Evolutionary conservation across 2,113 vertebrate genomes (phyloP).

Genomic region (Xenopus borealis): DNA sequence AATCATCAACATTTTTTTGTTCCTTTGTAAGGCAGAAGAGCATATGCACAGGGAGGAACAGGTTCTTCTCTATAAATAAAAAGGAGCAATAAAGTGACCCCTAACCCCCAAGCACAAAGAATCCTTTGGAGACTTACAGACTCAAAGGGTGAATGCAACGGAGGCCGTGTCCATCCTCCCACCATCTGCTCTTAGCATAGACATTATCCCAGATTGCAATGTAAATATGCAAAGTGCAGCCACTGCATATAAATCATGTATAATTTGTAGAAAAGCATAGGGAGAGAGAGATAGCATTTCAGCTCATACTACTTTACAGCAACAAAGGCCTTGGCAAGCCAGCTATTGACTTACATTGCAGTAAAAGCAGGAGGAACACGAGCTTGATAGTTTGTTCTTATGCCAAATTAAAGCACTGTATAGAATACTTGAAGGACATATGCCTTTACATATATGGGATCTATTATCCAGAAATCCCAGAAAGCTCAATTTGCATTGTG

Average conservation of each 20-base stretch:
- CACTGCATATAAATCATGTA: neutral
- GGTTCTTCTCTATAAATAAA: constrained; percentile 16
- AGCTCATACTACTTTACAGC: too few relatives aligned
- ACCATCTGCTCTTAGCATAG: constrained; percentile 28
- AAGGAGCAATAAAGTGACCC: neutral
- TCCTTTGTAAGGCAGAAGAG: too few relatives aligned
- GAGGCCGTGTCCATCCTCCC: constrained; percentile 17
- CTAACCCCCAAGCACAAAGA: constrained; percentile 19
- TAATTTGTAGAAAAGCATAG: neutral
- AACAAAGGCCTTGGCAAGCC: too few relatives aligned
- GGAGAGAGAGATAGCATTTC: neutral
- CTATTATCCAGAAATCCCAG: too few relatives aligned
- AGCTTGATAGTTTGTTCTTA: neutral
- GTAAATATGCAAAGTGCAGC: constrained; percentile 16
- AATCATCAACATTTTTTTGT: too few relatives aligned
- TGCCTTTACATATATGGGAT: too few relatives aligned
- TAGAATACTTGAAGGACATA: neutral
- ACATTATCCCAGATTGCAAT: constrained; percentile 16
- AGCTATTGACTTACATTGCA: too few relatives aligned
- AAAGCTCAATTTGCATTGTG: too few relatives aligned
- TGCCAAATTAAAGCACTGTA: neutral
- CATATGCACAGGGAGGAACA: too few relatives aligned
- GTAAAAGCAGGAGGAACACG: too few relatives aligned
- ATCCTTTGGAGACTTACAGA: constrained; percentile 24
- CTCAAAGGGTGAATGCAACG: constrained; percentile 5